These are phyloP conservation scores for Hirtodrosophila alboralis DNA, from an alignment of 2,888 invertebrate species.

Conservation along the genomic window DNA sequence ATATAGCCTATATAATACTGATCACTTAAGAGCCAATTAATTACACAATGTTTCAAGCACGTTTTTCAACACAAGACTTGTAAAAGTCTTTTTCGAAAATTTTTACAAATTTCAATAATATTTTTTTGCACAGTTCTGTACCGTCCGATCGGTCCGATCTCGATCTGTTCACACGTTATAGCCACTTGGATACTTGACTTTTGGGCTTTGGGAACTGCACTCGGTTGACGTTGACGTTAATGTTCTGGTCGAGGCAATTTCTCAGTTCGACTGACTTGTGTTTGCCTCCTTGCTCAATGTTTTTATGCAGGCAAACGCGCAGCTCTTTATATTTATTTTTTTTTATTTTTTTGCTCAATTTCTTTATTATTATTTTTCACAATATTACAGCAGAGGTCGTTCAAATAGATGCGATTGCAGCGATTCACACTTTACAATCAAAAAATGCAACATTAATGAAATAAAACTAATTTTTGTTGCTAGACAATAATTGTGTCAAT, in stretches of 20 bases:
- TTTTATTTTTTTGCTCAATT: slow-evolving; percentile 59
- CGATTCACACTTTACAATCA: not conserved
- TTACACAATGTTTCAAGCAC: slow-evolving; percentile 55
- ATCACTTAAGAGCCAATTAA: slow-evolving; percentile 57
- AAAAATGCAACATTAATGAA: no score
- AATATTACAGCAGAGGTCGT: slow-evolving; percentile 40
- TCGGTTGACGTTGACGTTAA: slow-evolving; percentile 30
- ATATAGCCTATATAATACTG: slow-evolving; percentile 54
- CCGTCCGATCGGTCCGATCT: no score
- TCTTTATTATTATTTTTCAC: slow-evolving; percentile 68
- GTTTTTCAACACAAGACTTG: slow-evolving; percentile 28
- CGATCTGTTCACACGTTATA: slow-evolving; percentile 41
- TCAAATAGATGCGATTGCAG: slow-evolving; percentile 21
- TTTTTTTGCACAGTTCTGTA: slow-evolving; percentile 35
- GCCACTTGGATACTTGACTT: slow-evolving; percentile 48
- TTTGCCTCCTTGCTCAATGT: slow-evolving; percentile 77
- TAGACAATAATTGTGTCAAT: no score
- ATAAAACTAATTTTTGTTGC: no score
- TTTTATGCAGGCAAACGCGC: slow-evolving; percentile 74
- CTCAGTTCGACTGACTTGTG: slow-evolving; percentile 80
- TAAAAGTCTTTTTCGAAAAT: slow-evolving; percentile 17
- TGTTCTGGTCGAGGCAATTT: slow-evolving; percentile 78
- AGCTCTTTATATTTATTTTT: no score
- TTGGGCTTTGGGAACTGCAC: slow-evolving; percentile 36
- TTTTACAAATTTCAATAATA: slow-evolving; percentile 25